A percentile compares a stretch with the other conserved stretches of the same genome.
Evolutionary conservation across 2,888 invertebrate genomes (phyloP).

Genomic region (Pecten maximus): DNA sequence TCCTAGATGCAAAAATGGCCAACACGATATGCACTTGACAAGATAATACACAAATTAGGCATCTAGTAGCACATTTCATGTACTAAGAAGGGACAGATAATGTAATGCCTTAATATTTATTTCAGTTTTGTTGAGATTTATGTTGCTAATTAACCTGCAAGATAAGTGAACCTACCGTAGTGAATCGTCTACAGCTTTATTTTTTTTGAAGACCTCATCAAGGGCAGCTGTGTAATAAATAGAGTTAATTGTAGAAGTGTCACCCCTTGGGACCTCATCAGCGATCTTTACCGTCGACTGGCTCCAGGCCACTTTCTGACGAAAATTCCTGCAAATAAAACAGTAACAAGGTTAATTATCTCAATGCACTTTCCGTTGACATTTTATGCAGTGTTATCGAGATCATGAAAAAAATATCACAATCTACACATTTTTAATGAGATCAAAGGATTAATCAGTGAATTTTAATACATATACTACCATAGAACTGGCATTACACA

Average conservation of each 20-base stretch:
- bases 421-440: no score
- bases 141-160: not conserved
- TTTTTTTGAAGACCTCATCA: slow-evolving; percentile 79
- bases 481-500: no score
- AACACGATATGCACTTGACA: no score
- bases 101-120: not conserved
- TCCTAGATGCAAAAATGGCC: no score
- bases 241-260: slow-evolving; percentile 77
- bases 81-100: no score
- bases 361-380: no score
- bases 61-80: no score
- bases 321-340: slow-evolving; percentile 74
- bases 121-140: not conserved
- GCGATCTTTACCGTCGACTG: slow-evolving; percentile 82
- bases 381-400: no score
- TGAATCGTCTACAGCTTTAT: slow-evolving; percentile 76
- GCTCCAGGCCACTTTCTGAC: slow-evolving; percentile 80
- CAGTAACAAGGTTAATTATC: not conserved
- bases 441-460: no score
- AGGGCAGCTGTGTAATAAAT: slow-evolving; percentile 80
- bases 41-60: no score
- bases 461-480: no score
- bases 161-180: slow-evolving; percentile 74
- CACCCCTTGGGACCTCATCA: slow-evolving; percentile 82
- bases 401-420: no score